Conservation (phyloP, 2,113 vertebrate genomes). For the Syngnathoides biaculeatus region DNA sequence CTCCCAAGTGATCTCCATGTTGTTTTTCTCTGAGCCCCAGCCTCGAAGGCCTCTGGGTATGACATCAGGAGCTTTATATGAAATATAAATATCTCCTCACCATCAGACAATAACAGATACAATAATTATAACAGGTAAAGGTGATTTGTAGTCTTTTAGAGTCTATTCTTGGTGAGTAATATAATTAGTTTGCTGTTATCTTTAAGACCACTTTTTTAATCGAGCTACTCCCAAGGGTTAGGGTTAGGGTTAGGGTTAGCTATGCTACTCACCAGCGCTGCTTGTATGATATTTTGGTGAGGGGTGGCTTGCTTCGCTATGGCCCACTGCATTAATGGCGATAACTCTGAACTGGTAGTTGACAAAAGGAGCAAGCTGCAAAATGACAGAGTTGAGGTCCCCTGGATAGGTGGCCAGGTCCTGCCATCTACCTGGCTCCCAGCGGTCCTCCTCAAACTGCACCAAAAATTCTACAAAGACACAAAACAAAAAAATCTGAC, state of each 20-base stretch:
- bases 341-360: constrained; percentile 96
- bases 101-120: not conserved
- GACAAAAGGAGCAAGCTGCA: constrained; percentile 85
- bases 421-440: constrained; percentile 83
- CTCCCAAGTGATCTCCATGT: constrained; percentile 97
- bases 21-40: constrained; percentile 85
- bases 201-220: not conserved
- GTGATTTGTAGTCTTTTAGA: not conserved
- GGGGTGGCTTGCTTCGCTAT: constrained; percentile 82
- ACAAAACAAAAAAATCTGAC: not conserved
- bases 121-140: not conserved
- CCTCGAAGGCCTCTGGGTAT: constrained; percentile 83
- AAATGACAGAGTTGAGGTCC: constrained; percentile 81
- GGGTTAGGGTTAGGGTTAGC: no score
- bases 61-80: constrained; percentile 83
- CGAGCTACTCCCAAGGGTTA: not conserved
- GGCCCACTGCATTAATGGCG: constrained; percentile 87
- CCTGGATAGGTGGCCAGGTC: constrained; percentile 83
- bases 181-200: not conserved
- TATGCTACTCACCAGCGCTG: constrained; percentile 78
- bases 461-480: constrained; percentile 80
- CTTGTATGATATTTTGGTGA: constrained; percentile 88
- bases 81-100: constrained; percentile 8
- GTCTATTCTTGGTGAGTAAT: not conserved
- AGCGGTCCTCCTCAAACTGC: constrained; percentile 88